Evolutionary conservation across 2,888 invertebrate species (phyloP), one percentile per base, ranked within the genome.

Genomic region (Chalcis sispes): DNA sequence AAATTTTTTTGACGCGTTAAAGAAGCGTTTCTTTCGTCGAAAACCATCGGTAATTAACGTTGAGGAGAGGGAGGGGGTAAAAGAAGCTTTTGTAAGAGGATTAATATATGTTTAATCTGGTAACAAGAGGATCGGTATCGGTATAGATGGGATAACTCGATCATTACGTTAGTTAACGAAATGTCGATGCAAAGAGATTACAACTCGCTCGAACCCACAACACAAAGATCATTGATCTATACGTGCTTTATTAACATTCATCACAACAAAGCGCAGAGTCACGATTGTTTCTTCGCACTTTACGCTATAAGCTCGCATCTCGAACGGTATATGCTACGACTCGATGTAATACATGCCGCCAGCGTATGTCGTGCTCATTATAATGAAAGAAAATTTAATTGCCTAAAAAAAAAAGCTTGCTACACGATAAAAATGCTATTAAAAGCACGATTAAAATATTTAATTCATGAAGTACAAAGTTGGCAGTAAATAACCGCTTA

Each of bases 131-230:
- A 50, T 74, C 48, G 56, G 62, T 69, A 56, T 69, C 54, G 36
- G 52, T 27, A 36, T 50, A 62, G 42, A 58, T 62, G 46, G 18
- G 59, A 71, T 65, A 61, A 59, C 52, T 61, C 65, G 52, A 71
- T 66, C 66, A 48, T 70, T 66, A 32, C 8, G 50, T 67, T 74
- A 58, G 59, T 59, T 66, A 75, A 75, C 52, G 59, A 66, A 71
- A 75, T 18, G 40, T 59, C 65, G 70, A 71, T 65, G n/a, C 52
- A 50, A 70, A 59, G 64, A 70, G 75, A 75, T 71, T 75, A 58
- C 40, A 48, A 25, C 32, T 5, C 13, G 25, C 8, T 25, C 25
- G n/a, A 18, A 27, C 3, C 18, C 58, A 15, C 42, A 56, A 65
- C 58, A 42, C 25, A 52, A 42, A 23, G 27, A n/a, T 50, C 52